These are phyloP conservation scores for Exaiptasia diaphana DNA, from an alignment of 64 coral and sea anemone genomes.

Conservation along the genomic window DNA sequence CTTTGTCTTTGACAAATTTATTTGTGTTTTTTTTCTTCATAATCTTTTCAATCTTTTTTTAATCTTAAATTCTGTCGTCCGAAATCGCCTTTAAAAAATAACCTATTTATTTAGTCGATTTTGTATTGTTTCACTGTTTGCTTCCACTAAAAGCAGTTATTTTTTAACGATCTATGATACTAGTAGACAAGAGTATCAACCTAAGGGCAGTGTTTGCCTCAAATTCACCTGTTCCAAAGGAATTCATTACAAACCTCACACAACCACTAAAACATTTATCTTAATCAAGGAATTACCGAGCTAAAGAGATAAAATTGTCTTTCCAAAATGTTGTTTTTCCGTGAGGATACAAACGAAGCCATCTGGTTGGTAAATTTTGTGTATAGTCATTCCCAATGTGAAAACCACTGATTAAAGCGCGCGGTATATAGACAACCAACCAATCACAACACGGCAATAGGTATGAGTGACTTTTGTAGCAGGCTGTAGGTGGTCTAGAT, in stretches of 20 bases:
- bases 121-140: no score
- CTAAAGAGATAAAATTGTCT: conserved; percentile 24
- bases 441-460: not conserved
- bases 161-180: not conserved
- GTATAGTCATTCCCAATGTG: conserved; percentile 33
- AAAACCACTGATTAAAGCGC: conserved; percentile 6
- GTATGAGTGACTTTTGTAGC: not conserved
- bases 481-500: conserved; percentile 22
- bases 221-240: not conserved
- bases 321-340: conserved; percentile 1
- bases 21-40: no score
- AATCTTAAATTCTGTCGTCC: no score
- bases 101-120: no score
- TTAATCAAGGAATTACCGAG: conserved; percentile 7
- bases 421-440: not conserved
- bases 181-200: not conserved
- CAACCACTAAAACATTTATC: conserved; percentile 20
- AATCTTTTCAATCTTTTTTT: no score
- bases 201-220: not conserved
- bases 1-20: no score
- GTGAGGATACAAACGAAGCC: not conserved
- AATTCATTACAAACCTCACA: conserved; percentile 5
- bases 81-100: no score
- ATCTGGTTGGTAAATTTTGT: conserved; percentile 12
- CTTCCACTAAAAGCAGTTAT: not conserved